Base-by-base conservation (phyloP, 2,113 vertebrate species). In the Dissostichus mawsoni region DNA sequence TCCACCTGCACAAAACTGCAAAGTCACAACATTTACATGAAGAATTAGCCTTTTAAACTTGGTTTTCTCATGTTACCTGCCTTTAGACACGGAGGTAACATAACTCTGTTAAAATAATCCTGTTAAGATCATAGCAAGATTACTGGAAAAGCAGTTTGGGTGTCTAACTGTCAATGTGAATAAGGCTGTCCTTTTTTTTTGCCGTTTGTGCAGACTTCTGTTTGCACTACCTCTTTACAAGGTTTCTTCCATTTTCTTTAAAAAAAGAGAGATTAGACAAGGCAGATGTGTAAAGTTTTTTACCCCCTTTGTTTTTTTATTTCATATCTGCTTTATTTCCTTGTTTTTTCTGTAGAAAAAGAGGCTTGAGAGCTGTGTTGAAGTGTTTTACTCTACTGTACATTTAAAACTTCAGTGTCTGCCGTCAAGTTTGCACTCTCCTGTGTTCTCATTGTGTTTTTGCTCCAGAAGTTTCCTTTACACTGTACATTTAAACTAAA, bases 51-150 rank as follows among this genome's bases (percentile, higher is more conserved):
- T 12, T 76, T 79, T 55, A 74, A 68, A 78, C 41, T 9, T 2
- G 23, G 76, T 48, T 69, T 41, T 66, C 70, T 81, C 71, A 11
- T 47, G 76, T 89, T 81, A 83, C 78, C 78, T 72, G 72, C 74
- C 23, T 80, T 64, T 78, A 36, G 78, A 74, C 36, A 11, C 3
- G 0, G 3, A 11, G 13, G 74, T 67, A 87, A 87, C 73, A 66
- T 29, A 70, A 81, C 53, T 73, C 77, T 83, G 57, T 75, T n/a
- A 25, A 52, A 80, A 75, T 84, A 84, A 90, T 77, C 76, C 33
- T 25, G n/a, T 86, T 84, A 81, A 66, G 56, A 73, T 69, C 41
- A 41, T 66, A 18, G 20, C 14, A 9, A 61, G 63, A 88, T 80
- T 64, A 80, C 18, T 69, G 55, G 11, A 56, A 83, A 76, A n/a